phyloP scores from a whole-genome alignment of 35 echinoderm and acorn worm genomes.

The Anneissia japonica region DNA sequence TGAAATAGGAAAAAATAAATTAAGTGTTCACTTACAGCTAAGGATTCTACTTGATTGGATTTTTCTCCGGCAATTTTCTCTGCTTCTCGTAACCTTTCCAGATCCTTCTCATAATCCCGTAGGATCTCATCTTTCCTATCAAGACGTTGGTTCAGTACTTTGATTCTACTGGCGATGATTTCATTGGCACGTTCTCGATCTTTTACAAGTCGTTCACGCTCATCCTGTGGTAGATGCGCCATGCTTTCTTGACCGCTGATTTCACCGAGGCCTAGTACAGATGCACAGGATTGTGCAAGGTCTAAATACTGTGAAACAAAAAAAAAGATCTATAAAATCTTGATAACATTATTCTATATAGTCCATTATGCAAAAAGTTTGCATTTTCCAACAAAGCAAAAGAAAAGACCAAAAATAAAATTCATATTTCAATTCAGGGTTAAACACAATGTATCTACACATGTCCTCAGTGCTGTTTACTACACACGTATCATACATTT shows the following conservation, averaged over 20 bases:
- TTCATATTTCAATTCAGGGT: too few species aligned
- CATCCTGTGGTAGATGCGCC: constrained; percentile 77
- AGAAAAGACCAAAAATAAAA: too few species aligned
- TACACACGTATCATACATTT: too few species aligned
- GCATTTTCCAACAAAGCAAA: too few species aligned
- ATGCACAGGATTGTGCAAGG: constrained; percentile 49
- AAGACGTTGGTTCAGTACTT: constrained; percentile 76
- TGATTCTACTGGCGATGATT: constrained; percentile 64
- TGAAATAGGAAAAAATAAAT: too few species aligned
- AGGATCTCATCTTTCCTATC: constrained; percentile 85
- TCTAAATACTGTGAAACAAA: constrained; percentile 65
- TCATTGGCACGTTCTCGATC: constrained; percentile 61
- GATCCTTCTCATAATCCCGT: constrained; percentile 90
- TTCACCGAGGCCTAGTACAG: constrained; percentile 69
- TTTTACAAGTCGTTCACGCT: constrained; percentile 49
- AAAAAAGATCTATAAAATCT: not conserved
- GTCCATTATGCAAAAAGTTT: too few species aligned
- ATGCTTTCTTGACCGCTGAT: constrained; percentile 74
- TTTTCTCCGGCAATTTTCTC: constrained; percentile 89
- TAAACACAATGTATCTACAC: too few species aligned
- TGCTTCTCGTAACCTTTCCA: constrained; percentile 88
- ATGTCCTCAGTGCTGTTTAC: too few species aligned
- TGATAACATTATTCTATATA: too few species aligned
- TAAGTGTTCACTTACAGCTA: constrained; percentile 80
- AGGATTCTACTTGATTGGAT: constrained; percentile 71